Base-by-base conservation (phyloP, 2,888 invertebrate species). In the Dasysyrphus albostriatus region DNA sequence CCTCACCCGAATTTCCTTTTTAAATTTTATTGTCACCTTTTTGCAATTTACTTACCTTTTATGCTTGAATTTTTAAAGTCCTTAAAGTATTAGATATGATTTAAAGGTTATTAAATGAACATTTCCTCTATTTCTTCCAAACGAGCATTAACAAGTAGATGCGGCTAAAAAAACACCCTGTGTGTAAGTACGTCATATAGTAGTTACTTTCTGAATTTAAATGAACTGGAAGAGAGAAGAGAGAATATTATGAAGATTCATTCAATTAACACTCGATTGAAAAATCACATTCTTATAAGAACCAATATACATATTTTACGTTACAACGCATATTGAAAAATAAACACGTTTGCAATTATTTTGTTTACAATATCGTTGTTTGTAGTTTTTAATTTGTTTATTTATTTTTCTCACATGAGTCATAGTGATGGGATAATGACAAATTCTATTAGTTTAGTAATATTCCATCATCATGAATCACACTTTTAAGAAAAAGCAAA, bases 191-290 rank as follows among this genome's bases (percentile, higher is more conserved):
- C 2, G 34, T 32, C 24, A 12, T 39, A 24, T 1, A 24, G n/a
- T n/a, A n/a, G n/a, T n/a, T n/a, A 42, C 39, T 39, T 51, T 65
- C 10, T 47, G 63, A 16, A 47, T 65, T 16, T 47, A 6, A 47
- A 65, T 5, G 32, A 32, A n/a, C 42, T 63, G n/a, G n/a, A n/a
- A 14, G 1, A 5, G 6, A 32, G 7, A 5, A 54, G 8, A 32
- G 32, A 54, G 8, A 32, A 54, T 24, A 54, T 3, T 8, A 49
- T 24, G 32, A 39, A 54, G 47, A 39, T 54, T 70, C 75, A 56
- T 42, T 39, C 56, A 85, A 76, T 81, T 76, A 84, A 47, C 75
- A 65, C 58, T n/a, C 42, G 44, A 82, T 63, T 73, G 77, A 73
- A 77, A 24, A 85, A 85, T 58, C 76, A 73, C 34, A 63, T 47